Conservation (phyloP, 2,797 vertebrate genomes). For the Heliangelus exortis region DNA sequence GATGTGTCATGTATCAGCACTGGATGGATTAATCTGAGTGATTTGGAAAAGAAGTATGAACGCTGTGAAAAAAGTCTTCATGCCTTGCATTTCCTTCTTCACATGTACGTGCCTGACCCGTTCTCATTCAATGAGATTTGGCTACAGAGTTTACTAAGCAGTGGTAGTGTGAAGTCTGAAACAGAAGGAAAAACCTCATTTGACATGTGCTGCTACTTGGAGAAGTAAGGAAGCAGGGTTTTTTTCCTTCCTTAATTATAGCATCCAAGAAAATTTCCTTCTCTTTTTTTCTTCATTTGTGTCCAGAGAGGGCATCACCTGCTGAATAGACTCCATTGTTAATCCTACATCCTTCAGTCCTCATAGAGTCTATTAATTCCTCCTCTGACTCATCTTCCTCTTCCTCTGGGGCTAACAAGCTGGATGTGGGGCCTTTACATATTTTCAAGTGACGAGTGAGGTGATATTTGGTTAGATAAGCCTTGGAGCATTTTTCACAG, state of each 20-base stretch:
- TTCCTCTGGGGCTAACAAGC: conserved; percentile 76
- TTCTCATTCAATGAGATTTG: neutral
- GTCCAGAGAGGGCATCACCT: conserved; percentile 66
- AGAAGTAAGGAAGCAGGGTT: neutral
- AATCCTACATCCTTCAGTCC: conserved; percentile 73
- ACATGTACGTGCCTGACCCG: neutral
- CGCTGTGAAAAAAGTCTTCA: neutral
- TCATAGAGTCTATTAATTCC: conserved; percentile 72
- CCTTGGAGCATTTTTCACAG: conserved; percentile 97
- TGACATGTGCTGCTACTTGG: neutral
- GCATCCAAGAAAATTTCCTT: neutral
- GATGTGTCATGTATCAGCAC: neutral
- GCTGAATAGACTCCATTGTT: conserved; percentile 67
- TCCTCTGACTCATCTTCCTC: conserved; percentile 83
- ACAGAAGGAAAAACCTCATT: neutral
- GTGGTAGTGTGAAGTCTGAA: neutral
- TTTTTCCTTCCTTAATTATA: neutral
- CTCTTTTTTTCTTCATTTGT: conserved; percentile 50
- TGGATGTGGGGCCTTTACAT: conserved; percentile 91
- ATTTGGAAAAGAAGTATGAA: conserved; percentile 26
- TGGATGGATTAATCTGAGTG: conserved; percentile 20
- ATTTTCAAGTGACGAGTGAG: conserved; percentile 98
- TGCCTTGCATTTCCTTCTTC: neutral
- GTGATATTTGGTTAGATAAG: conserved; percentile 98
- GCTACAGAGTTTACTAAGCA: conserved; percentile 1